phyloP scores from a whole-genome alignment of 2,113 vertebrate species.

The Benitochromis conjunctus region DNA sequence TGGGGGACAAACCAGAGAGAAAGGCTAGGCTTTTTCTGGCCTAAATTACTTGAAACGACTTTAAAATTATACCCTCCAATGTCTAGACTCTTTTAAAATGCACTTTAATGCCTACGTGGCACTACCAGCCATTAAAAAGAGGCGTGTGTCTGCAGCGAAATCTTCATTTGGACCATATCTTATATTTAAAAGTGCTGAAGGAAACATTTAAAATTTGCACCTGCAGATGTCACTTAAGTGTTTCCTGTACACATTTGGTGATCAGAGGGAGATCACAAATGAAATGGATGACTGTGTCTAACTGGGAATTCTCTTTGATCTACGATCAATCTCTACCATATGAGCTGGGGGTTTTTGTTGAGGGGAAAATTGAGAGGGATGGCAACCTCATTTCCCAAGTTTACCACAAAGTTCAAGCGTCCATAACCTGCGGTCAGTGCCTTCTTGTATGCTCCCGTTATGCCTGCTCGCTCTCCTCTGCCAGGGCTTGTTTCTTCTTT shows the following conservation, averaged over 20 bases:
- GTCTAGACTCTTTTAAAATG: conserved; percentile 36
- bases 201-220: conserved; percentile 42
- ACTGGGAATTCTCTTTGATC: conserved; percentile 69
- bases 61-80: conserved; percentile 56
- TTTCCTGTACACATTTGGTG: conserved; percentile 44
- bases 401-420: conserved; percentile 67
- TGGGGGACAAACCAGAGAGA: conserved; percentile 31
- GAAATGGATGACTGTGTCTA: conserved; percentile 59
- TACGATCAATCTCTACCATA: conserved; percentile 63
- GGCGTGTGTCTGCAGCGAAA: conserved; percentile 14
- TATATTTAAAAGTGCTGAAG: conserved; percentile 9
- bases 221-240: conserved; percentile 56
- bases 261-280: conserved; percentile 39
- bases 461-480: conserved; percentile 21
- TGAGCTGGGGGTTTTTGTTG: conserved; percentile 58
- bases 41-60: conserved; percentile 50
- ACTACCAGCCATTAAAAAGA: conserved; percentile 43
- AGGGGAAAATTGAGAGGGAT: conserved; percentile 61
- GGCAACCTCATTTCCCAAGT: conserved; percentile 70
- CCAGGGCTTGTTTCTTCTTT: background rate
- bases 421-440: conserved; percentile 61
- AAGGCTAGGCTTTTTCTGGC: conserved; percentile 52
- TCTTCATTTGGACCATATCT: background rate
- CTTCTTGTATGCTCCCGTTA: conserved; percentile 30
- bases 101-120: conserved; percentile 23